These are phyloP conservation scores for Cataglyphis livida DNA, from an alignment of 2,888 invertebrate genomes.

Conservation along the genomic window DNA sequence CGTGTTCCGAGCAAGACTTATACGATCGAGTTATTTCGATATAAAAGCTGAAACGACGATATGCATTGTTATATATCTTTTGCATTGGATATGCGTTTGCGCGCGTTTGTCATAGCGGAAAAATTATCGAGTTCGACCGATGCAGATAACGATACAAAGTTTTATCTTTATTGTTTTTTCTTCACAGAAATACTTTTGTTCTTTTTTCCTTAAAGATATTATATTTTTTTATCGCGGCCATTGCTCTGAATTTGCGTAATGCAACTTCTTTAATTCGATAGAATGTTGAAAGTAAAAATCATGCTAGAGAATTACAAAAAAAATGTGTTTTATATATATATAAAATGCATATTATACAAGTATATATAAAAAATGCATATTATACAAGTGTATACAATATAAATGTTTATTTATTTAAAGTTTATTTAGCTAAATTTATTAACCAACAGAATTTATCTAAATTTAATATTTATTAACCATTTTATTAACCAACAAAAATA, in stretches of 20 bases:
- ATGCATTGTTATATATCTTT: constrained; percentile 28
- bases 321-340: neutral
- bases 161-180: neutral
- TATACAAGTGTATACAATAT: neutral
- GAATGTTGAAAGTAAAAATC: neutral
- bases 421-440: neutral
- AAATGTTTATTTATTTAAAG: neutral
- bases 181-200: neutral
- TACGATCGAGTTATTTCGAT: constrained; percentile 41
- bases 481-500: too few relatives aligned
- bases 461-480: too few relatives aligned
- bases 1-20: constrained; percentile 17
- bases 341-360: neutral
- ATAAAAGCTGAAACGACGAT: constrained; percentile 28
- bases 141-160: neutral
- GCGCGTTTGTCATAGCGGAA: constrained; percentile 14
- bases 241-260: neutral
- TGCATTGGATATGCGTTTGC: neutral
- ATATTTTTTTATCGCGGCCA: neutral
- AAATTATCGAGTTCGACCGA: constrained; percentile 29
- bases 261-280: neutral
- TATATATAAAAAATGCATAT: neutral
- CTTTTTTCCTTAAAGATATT: neutral
- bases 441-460: too few relatives aligned
- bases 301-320: neutral